phyloP scores from a whole-genome alignment of 2,113 vertebrate species.

The Xenopus tropicalis region UCB_Xtro_10.0 CM004443.2:21132001-21132500 shows the following conservation, averaged over 20 bases:
- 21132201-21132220: conserved; percentile 86
- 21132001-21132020: conserved; percentile 29
- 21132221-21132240: conserved; percentile 68
- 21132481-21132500: no score
- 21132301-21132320: conserved; percentile 4
- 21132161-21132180: conserved; percentile 76
- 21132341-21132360: no score
- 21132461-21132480: no score
- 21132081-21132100: conserved; percentile 68
- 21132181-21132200: conserved; percentile 93
- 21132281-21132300: conserved; percentile 62
- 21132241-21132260: conserved; percentile 81
- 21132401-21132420: no score
- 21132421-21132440: no score
- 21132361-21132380: no score
- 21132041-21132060: conserved; percentile 79
- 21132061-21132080: conserved; percentile 73
- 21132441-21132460: no score
- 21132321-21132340: no score
- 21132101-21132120: conserved; percentile 78
- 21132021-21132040: conserved; percentile 93
- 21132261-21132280: conserved; percentile 81
- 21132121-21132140: conserved; percentile 73
- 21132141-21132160: conserved; percentile 63
- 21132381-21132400: no score